Percentiles rank a stretch among this genome's conserved stretches.
phyloP scores from a whole-genome alignment of 2,888 invertebrate genomes.

The Apamea sordens region DNA sequence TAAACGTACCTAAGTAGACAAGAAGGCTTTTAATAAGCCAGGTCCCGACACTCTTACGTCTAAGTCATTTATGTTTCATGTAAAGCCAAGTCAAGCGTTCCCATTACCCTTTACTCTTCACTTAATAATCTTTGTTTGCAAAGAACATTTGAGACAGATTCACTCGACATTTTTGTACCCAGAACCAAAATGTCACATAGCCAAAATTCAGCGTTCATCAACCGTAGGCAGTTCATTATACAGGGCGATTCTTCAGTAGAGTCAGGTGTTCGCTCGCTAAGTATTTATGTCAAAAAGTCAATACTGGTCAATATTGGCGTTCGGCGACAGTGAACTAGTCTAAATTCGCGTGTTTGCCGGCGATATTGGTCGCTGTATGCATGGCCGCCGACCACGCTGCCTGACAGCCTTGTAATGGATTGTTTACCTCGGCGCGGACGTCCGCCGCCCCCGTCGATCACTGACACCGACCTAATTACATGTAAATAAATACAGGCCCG shows the following conservation, averaged over 20 bases:
- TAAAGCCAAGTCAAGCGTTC: constrained; percentile 10
- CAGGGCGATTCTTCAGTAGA: constrained; percentile 37
- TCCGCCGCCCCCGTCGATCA: constrained; percentile 85
- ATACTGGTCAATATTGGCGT: constrained; percentile 77
- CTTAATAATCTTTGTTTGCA: constrained; percentile 17
- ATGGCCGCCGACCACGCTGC: constrained; percentile 70
- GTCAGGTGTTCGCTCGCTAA: constrained; percentile 46
- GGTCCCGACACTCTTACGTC: neutral
- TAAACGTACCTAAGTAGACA: neutral
- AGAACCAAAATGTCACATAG: neutral
- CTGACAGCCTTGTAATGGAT: constrained; percentile 86
- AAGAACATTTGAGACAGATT: constrained; percentile 14
- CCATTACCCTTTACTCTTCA: neutral
- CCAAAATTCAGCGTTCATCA: constrained; percentile 22
- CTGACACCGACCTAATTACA: constrained; percentile 87
- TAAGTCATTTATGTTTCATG: neutral
- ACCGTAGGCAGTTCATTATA: constrained; percentile 53
- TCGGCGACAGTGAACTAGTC: constrained; percentile 74
- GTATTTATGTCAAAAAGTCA: constrained; percentile 74
- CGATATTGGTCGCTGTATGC: constrained; percentile 80
- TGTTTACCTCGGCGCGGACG: constrained; percentile 84
- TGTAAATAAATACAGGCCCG: constrained; percentile 86
- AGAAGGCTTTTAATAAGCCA: neutral
- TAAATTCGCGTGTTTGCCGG: constrained; percentile 82
- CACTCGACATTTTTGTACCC: constrained; percentile 7